Conservation (phyloP, 1,140 invertebrate genomes). For the Drosophila arawakana region DNA sequence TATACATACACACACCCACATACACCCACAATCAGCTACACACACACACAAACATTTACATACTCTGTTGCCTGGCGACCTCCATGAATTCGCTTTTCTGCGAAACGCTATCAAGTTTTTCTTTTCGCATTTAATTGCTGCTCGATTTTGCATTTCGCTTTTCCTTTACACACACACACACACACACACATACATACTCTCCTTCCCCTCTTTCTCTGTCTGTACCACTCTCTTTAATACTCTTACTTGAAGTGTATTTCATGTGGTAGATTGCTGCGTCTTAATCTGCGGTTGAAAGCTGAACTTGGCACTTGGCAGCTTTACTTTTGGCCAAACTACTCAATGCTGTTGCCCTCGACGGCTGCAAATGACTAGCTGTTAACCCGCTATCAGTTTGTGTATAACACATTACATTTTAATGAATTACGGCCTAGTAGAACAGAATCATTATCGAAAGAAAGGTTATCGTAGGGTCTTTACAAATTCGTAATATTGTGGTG, state of each 20-base stretch:
- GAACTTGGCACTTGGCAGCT: slow-evolving; percentile 60
- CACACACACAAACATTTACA: slow-evolving; percentile 50
- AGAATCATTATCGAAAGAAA: background rate
- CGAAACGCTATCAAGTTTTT: slow-evolving; percentile 65
- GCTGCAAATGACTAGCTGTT: slow-evolving; percentile 25
- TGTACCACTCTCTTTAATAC: background rate
- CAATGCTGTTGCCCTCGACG: slow-evolving; percentile 19
- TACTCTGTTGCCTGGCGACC: slow-evolving; percentile 50
- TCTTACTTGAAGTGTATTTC: slow-evolving; percentile 10
- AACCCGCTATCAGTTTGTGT: slow-evolving; percentile 5
- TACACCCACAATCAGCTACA: background rate
- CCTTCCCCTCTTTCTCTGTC: background rate
- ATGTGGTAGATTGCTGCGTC: slow-evolving; percentile 40
- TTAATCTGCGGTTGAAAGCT: slow-evolving; percentile 72
- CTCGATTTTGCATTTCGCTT: slow-evolving; percentile 17
- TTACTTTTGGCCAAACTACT: slow-evolving; percentile 13
- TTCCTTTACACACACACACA: background rate
- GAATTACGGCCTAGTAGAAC: slow-evolving; percentile 26
- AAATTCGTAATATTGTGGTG: background rate
- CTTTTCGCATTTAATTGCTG: slow-evolving; percentile 72
- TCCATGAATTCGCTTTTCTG: slow-evolving; percentile 54
- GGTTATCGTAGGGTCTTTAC: slow-evolving; percentile 17
- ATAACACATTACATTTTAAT: slow-evolving; percentile 26
- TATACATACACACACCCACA: background rate
- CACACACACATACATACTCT: too few relatives aligned